Evolutionary conservation across 2,888 invertebrate species (phyloP), one percentile per base, ranked within the genome.

Genomic region (Callosobruchus maculatus): DNA sequence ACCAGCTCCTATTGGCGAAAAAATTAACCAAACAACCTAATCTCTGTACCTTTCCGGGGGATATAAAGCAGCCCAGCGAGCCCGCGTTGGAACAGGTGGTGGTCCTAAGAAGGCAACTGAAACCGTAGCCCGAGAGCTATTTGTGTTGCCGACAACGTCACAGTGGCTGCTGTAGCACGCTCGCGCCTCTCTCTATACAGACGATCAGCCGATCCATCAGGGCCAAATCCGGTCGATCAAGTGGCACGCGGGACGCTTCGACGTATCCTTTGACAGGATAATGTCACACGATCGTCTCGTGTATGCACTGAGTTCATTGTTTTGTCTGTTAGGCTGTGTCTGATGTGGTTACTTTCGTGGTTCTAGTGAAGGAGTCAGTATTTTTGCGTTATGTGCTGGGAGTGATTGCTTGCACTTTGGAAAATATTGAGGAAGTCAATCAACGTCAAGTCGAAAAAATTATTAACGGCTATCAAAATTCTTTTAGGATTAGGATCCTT

Each of bases 91-190:
- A 73, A 70, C 73, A 68, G n/a, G 30, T 20, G 71, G 74, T 49
- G 72, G 72, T 75, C 77, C 77, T 76, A 77, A 77, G 77, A 77
- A 76, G 77, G 77, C 76, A 72, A 72, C 74, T 77, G 75, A 69
- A 77, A 77, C 76, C 75, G 77, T 72, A 77, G 74, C 76, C 75
- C 74, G 74, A 70, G 67, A 69, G 76, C 76, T 77, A 75, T 77
- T 76, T 77, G 49, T 49, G 49, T 49, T 49, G 49, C 49, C 18
- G 13, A 18, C 49, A 0, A 49, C 49, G 49, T 49, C 49, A 49
- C 49, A 49, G 49, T 49, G 49, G 26, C 18, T 7, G 49, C 49
- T 18, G 49, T 49, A 1, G 13, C 18, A 49, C 3, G 7, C 49
- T 49, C 49, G 49, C 18, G 49, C 49, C 49, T 49, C 49, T 30